A percentile compares a stretch with the other conserved stretches of the same genome.
Conservation (phyloP, 2,797 vertebrate genomes). For the Nothura maculosa region DNA sequence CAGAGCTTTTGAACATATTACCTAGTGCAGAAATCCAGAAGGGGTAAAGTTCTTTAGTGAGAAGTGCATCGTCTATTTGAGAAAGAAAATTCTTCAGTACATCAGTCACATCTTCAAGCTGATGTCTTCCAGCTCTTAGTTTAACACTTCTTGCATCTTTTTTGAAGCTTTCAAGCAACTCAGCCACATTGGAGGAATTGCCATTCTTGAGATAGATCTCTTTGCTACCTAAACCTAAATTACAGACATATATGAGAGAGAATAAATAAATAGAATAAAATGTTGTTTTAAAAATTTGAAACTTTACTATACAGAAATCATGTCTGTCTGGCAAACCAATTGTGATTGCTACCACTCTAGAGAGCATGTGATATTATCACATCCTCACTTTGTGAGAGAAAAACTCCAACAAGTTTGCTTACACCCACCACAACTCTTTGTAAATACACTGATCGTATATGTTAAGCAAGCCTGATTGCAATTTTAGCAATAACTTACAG, state of each 20-base stretch:
- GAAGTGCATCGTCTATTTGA: constrained; percentile 91
- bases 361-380: not conserved
- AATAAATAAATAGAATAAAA: not conserved
- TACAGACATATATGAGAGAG: constrained; percentile 8
- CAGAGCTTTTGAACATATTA: constrained; percentile 53
- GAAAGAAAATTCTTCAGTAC: constrained; percentile 92
- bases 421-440: not conserved
- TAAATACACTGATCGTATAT: not conserved
- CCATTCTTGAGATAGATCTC: constrained; percentile 91
- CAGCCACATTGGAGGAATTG: constrained; percentile 80
- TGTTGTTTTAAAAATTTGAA: not conserved
- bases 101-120: constrained; percentile 91
- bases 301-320: not conserved
- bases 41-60: constrained; percentile 95
- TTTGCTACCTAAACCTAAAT: constrained; percentile 90
- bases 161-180: constrained; percentile 90
- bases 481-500: not conserved
- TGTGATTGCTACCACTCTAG: not conserved
- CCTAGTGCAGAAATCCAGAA: constrained; percentile 96
- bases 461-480: not conserved
- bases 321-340: not conserved
- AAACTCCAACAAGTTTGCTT: not conserved
- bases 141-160: constrained; percentile 94
- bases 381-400: not conserved
- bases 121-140: constrained; percentile 89